A percentile compares a stretch with the other conserved stretches of the same genome.
Evolutionary conservation across 2,888 invertebrate species (phyloP).

Genomic region (Didymodactylos carnosus): DNA sequence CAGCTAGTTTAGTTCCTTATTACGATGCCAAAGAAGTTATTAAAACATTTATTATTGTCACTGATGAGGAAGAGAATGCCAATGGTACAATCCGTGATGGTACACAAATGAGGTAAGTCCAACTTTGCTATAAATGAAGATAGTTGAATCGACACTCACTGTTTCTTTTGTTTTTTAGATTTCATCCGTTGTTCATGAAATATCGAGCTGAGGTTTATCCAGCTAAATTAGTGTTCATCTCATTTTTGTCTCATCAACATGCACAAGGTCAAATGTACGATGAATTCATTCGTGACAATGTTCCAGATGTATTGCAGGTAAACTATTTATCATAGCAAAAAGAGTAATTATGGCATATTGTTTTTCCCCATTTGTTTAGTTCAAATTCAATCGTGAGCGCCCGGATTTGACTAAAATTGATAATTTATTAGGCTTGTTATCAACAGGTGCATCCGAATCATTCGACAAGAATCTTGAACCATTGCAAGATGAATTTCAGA

Average conservation of each 20-base stretch:
- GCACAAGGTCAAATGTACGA: conserved; percentile 26
- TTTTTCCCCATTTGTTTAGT: conserved; percentile 9
- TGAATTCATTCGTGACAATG: conserved; percentile 18
- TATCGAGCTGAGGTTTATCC: conserved; percentile 30
- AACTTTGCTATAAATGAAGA: not conserved
- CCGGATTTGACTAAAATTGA: conserved; percentile 33
- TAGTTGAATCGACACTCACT: not conserved
- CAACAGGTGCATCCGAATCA: not conserved
- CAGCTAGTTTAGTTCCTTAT: conserved; percentile 29
- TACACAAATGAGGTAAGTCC: not conserved
- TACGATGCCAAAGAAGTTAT: conserved; percentile 27
- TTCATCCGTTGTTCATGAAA: conserved; percentile 24
- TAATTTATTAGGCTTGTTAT: conserved; percentile 27
- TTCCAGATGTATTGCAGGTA: conserved; percentile 22
- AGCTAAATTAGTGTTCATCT: conserved; percentile 31
- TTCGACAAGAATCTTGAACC: conserved; percentile 5
- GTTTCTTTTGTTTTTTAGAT: conserved; percentile 20
- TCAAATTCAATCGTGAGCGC: conserved; percentile 22
- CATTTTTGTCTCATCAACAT: conserved; percentile 28
- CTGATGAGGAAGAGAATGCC: conserved; percentile 32
- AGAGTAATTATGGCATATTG: not conserved
- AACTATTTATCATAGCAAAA: not conserved
- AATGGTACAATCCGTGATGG: conserved; percentile 1
- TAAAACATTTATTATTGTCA: conserved; percentile 33
- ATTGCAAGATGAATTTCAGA: conserved; percentile 2